Conservation (phyloP, 2,888 invertebrate genomes). For the Azorinus chamasolen region DNA sequence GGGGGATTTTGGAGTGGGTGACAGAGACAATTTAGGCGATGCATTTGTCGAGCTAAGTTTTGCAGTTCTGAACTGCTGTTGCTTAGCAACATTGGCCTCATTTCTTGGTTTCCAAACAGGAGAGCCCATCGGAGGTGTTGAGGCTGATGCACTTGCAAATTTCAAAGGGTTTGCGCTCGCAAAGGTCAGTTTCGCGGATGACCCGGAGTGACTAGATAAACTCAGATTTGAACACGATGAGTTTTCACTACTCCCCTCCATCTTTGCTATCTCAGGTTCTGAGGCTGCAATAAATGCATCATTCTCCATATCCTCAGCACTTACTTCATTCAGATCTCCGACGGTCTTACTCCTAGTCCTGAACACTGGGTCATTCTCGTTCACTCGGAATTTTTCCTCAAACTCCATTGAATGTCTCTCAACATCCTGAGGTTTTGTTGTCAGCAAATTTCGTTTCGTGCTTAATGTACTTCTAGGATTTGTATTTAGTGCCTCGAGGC, state of each 20-base stretch:
- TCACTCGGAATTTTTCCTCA: slow-evolving; percentile 92
- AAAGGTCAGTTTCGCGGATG: slow-evolving; percentile 93
- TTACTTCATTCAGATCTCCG: slow-evolving; percentile 91
- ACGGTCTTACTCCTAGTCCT: slow-evolving; percentile 96
- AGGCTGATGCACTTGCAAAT: slow-evolving; percentile 90
- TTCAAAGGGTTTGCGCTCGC: slow-evolving; percentile 97
- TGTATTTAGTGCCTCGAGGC: slow-evolving; percentile 63
- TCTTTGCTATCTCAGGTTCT: slow-evolving; percentile 66
- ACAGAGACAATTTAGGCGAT: background rate
- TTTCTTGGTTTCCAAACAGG: slow-evolving; percentile 94
- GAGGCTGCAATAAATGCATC: slow-evolving; percentile 64
- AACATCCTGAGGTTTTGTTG: slow-evolving; percentile 63
- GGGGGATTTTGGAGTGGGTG: slow-evolving; percentile 5
- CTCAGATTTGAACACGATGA: slow-evolving; percentile 82
- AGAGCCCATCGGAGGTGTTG: slow-evolving; percentile 91
- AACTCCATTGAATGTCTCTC: slow-evolving; percentile 88
- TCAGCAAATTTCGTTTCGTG: slow-evolving; percentile 69
- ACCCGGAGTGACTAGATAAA: slow-evolving; percentile 79
- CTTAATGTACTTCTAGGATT: slow-evolving; percentile 70
- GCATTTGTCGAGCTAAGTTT: slow-evolving; percentile 15
- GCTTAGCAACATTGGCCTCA: slow-evolving; percentile 67
- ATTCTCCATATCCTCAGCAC: slow-evolving; percentile 69
- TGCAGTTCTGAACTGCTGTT: slow-evolving; percentile 41
- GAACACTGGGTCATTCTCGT: slow-evolving; percentile 88
- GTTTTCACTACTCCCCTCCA: slow-evolving; percentile 66